Base-by-base conservation (phyloP, 2,888 invertebrate species). In the Chrysomela aeneicollis region DNA sequence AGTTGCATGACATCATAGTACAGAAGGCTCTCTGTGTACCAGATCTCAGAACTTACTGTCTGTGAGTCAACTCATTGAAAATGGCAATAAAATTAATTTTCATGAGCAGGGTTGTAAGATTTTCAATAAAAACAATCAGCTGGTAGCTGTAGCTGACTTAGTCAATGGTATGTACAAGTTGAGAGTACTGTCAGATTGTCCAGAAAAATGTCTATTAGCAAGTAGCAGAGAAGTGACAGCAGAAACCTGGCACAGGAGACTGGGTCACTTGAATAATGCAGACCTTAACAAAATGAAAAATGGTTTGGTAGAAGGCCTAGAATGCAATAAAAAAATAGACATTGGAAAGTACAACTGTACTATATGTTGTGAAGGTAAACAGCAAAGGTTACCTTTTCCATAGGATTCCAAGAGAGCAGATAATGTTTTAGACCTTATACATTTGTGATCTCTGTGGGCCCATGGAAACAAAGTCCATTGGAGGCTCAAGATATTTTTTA, bases 321-420 rank as follows among this genome's bases (percentile, higher is more conserved):
- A 55, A 6, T 35, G 32, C 17, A 32, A 3, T 6, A 35, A 35
- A 19, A 55, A 37, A 17, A 19, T 55, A 19, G n/a, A 47, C 30
- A 19, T 35, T 47, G 42, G 18, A 18, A 35, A 54, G 54, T 26
- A 26, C 30, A 59, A 50, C 17, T 61, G 61, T 47, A 49, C 21
- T 18, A 52, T 47, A 26, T 61, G 61, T 26, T 61, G 61, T 61
- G 55, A 54, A 49, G 61, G 61, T 0, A 78, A 77, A 57, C 75
- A 77, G 51, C 10, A 59, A 1, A 66, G 77, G 18, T 69, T 75
- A 46, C 75, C 77, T 12, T 79, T 79, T 60, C 42, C 58, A 17
- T 54, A 72, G 62, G 26, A 50, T 22, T 64, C 63, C 35, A 49
- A 21, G 10, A 22, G 65, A 37, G 62, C 63, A 8, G 57, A 21